These are phyloP conservation scores for Palythoa caribaeorum DNA, from an alignment of 92 coral and sea anemone genomes.

Conservation along the genomic window DNA sequence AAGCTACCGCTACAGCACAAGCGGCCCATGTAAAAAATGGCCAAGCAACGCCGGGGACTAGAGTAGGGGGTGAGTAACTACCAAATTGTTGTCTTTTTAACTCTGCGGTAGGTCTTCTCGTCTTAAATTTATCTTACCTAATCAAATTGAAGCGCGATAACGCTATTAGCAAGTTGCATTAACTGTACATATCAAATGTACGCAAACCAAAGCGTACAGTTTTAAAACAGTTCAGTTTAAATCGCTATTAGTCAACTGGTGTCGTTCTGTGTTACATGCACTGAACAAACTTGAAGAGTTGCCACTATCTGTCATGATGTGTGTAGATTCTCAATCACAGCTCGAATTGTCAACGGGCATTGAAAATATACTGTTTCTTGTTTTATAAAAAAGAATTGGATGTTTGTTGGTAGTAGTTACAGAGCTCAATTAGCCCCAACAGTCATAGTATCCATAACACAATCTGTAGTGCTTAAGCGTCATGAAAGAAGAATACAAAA, in stretches of 20 bases:
- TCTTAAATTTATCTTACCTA: slow-evolving; percentile 74
- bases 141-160: slow-evolving; percentile 95
- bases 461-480: slow-evolving; percentile 54
- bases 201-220: slow-evolving; percentile 20
- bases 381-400: slow-evolving; percentile 46
- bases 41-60: slow-evolving; percentile 58
- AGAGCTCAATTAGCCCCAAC: slow-evolving; percentile 77
- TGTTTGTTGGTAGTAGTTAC: slow-evolving; percentile 68
- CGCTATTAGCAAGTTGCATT: slow-evolving; percentile 86
- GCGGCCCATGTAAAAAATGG: slow-evolving; percentile 83
- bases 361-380: slow-evolving; percentile 31
- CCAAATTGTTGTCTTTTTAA: slow-evolving; percentile 53
- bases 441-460: slow-evolving; percentile 80
- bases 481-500: slow-evolving; percentile 44
- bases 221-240: slow-evolving; percentile 23
- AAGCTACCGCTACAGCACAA: slow-evolving; percentile 92
- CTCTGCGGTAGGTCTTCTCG: slow-evolving; percentile 96
- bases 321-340: slow-evolving; percentile 41
- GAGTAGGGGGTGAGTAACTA: slow-evolving; percentile 71
- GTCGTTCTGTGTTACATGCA: neutral
- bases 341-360: slow-evolving; percentile 32
- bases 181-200: slow-evolving; percentile 79
- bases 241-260: slow-evolving; percentile 17
- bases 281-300: slow-evolving; percentile 1
- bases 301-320: slow-evolving; percentile 14